phyloP scores from a whole-genome alignment of 2,797 vertebrate genomes.

The Ispidina lecontei region DNA sequence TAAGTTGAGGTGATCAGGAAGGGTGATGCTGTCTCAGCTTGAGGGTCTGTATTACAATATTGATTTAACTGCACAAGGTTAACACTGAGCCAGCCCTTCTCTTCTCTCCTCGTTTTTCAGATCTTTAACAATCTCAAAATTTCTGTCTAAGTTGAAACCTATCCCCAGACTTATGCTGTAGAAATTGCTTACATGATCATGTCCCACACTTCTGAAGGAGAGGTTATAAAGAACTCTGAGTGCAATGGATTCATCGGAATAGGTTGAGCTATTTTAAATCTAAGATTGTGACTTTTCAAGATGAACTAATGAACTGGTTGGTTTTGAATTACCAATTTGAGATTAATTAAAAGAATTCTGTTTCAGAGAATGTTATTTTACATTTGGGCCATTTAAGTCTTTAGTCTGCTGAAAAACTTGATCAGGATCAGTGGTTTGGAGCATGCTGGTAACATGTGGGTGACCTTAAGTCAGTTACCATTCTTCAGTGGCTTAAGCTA shows the following conservation, averaged over 20 bases:
- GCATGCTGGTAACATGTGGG: background rate
- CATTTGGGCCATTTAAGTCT: background rate
- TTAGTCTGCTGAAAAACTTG: background rate
- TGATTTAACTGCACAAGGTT: slow-evolving; percentile 50
- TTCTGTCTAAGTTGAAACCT: slow-evolving; percentile 20
- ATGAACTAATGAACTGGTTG: background rate
- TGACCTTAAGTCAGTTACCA: background rate
- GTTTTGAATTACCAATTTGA: background rate
- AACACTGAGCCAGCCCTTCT: slow-evolving; percentile 37
- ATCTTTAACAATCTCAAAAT: slow-evolving; percentile 20
- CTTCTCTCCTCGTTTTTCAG: slow-evolving; percentile 28
- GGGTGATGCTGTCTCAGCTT: slow-evolving; percentile 11
- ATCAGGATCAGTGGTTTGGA: background rate
- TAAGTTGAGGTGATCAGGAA: background rate
- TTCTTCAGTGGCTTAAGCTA: background rate
- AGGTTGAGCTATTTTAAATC: background rate
- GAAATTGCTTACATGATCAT: background rate
- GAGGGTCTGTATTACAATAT: slow-evolving; percentile 48
- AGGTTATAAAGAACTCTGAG: background rate
- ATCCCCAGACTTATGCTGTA: background rate
- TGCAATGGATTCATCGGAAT: background rate
- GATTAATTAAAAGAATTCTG: background rate
- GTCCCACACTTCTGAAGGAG: background rate
- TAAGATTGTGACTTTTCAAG: background rate
- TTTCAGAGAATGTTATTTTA: background rate